Evolutionary conservation across 2,797 vertebrate genomes (phyloP).

Genomic region (Sciurus carolinensis): DNA sequence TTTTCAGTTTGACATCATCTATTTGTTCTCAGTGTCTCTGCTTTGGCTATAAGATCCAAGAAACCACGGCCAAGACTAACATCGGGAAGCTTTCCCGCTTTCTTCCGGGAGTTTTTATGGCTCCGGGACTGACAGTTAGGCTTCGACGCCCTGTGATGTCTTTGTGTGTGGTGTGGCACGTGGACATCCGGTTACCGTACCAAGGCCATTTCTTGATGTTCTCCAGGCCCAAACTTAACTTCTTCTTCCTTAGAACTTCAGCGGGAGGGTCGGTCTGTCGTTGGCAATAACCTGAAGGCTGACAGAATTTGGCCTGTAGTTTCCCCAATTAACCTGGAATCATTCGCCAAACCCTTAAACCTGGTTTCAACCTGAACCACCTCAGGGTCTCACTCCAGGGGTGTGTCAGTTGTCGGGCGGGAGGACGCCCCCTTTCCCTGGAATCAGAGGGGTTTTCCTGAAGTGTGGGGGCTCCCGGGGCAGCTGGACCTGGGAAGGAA

Average conservation of each 20-base stretch:
- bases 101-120: neutral
- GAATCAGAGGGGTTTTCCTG: neutral
- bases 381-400: neutral
- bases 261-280: neutral
- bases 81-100: neutral
- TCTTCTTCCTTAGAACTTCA: neutral
- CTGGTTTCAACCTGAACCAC: constrained; percentile 5
- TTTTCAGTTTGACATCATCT: neutral
- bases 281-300: neutral
- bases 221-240: neutral
- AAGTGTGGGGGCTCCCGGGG: neutral
- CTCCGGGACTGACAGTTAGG: neutral
- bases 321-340: neutral
- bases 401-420: neutral
- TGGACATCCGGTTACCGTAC: neutral
- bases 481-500: neutral
- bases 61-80: neutral
- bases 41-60: neutral
- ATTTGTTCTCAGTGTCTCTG: neutral
- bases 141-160: neutral
- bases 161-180: neutral
- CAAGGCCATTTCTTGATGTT: neutral
- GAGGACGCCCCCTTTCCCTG: neutral
- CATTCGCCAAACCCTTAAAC: constrained; percentile 24
- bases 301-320: neutral